Percentiles rank a stretch among this genome's conserved stretches.
These are phyloP conservation scores for Hylomyscus alleni DNA, from an alignment of 2,797 vertebrate species.

Conservation along the genomic window DNA sequence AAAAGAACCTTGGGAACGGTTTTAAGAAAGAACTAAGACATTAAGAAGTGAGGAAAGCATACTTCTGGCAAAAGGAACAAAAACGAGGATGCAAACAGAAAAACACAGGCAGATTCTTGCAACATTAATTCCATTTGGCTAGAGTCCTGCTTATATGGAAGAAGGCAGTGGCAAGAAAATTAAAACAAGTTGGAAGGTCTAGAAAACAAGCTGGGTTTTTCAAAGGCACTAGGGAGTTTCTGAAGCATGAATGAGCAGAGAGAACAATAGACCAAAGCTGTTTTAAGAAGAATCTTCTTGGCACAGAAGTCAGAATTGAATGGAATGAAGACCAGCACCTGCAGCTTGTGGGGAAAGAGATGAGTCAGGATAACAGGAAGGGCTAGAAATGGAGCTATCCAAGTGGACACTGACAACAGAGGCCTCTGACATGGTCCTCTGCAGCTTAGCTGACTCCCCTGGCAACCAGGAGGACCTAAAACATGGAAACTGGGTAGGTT, in stretches of 20 bases:
- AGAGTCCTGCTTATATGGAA: slow-evolving; percentile 47
- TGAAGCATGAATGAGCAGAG: slow-evolving; percentile 50
- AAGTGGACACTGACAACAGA: background rate
- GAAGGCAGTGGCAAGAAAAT: slow-evolving; percentile 65
- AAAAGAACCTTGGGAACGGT: background rate
- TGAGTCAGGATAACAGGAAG: background rate
- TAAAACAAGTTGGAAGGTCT: slow-evolving; percentile 66
- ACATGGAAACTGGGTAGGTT: background rate
- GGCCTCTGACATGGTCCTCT: background rate
- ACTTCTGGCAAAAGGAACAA: slow-evolving; percentile 44
- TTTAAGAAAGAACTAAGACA: slow-evolving; percentile 54
- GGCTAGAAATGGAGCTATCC: background rate
- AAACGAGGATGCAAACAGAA: slow-evolving; percentile 43
- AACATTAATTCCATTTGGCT: slow-evolving; percentile 59
- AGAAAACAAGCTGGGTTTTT: slow-evolving; percentile 38
- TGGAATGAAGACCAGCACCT: background rate
- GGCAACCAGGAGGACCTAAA: background rate
- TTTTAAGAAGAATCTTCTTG: slow-evolving; percentile 54
- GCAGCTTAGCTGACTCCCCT: background rate
- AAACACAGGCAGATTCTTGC: slow-evolving; percentile 57
- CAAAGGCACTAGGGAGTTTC: slow-evolving; percentile 54
- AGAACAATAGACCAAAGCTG: slow-evolving; percentile 38
- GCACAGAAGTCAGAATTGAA: background rate
- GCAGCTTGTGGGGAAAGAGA: slow-evolving; percentile 5
- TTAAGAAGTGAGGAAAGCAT: slow-evolving; percentile 44